Percentiles rank a stretch among this genome's conserved stretches.
These are phyloP conservation scores for Galeopsomyia nigrocyanea DNA, from an alignment of 2,888 invertebrate genomes.

Conservation along the genomic window DNA sequence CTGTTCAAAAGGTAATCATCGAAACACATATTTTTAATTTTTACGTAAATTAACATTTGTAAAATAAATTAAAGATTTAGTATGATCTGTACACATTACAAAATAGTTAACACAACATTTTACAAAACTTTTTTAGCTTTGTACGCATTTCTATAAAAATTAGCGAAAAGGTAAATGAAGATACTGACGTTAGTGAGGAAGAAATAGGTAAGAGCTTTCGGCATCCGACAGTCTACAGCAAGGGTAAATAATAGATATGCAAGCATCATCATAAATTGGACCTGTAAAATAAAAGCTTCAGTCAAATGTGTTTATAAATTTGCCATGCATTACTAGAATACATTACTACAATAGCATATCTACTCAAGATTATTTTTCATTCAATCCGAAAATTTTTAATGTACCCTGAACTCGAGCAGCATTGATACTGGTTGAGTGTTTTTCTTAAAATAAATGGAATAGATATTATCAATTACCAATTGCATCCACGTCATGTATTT, in stretches of 20 bases:
- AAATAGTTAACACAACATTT: too few relatives aligned
- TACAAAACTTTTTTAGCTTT: conserved; percentile 44
- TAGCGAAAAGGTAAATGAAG: conserved; percentile 74
- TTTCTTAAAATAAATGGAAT: neutral
- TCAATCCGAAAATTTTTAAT: neutral
- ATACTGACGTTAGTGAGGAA: conserved; percentile 72
- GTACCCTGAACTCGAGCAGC: neutral
- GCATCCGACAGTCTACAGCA: conserved; percentile 72
- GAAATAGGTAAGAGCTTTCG: conserved; percentile 72
- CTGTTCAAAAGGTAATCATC: too few relatives aligned
- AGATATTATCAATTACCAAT: conserved; percentile 73
- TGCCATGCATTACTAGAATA: too few relatives aligned
- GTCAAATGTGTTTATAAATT: neutral
- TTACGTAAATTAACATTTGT: too few relatives aligned
- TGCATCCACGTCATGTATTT: conserved; percentile 86
- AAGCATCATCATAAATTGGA: conserved; percentile 75
- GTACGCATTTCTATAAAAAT: conserved; percentile 74
- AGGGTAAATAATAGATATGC: conserved; percentile 73
- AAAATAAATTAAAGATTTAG: too few relatives aligned
- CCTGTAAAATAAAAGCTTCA: neutral
- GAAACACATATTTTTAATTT: too few relatives aligned
- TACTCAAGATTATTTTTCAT: too few relatives aligned
- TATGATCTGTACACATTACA: too few relatives aligned
- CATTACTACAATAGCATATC: too few relatives aligned
- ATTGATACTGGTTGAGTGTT: neutral